These are phyloP conservation scores for Drosophila prosaltans DNA, from an alignment of 1,140 invertebrate species.

Conservation along the genomic window DNA sequence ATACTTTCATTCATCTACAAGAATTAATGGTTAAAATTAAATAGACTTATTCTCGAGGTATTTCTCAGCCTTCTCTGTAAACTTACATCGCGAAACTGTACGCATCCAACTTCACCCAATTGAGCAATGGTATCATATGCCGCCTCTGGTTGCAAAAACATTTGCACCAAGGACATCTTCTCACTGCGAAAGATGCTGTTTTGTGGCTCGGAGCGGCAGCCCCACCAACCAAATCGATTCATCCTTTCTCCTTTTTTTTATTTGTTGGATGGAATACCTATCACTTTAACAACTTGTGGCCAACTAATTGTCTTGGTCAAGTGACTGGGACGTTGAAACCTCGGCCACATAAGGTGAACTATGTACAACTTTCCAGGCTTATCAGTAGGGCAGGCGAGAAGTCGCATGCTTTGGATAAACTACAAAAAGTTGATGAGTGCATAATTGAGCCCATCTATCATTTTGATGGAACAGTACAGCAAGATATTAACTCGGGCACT, in stretches of 20 bases:
- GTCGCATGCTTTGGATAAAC: slow-evolving; percentile 59
- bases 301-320: slow-evolving; percentile 69
- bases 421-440: slow-evolving; percentile 32
- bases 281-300: slow-evolving; percentile 34
- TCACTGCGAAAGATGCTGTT: slow-evolving; percentile 93
- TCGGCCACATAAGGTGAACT: slow-evolving; percentile 21
- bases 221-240: slow-evolving; percentile 37
- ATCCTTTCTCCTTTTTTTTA: slow-evolving; percentile 18
- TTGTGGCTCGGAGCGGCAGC: slow-evolving; percentile 81
- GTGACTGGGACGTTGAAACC: slow-evolving; percentile 55
- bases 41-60: too few species aligned
- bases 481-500: not conserved
- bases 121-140: slow-evolving; percentile 94
- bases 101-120: slow-evolving; percentile 93
- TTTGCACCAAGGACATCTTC: slow-evolving; percentile 92
- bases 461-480: slow-evolving; percentile 45
- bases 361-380: slow-evolving; percentile 53
- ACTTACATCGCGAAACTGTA: slow-evolving; percentile 95
- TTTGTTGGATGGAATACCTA: slow-evolving; percentile 12
- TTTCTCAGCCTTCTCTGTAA: too few species aligned
- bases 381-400: slow-evolving; percentile 36
- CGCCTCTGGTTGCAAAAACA: slow-evolving; percentile 95
- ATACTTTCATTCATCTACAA: slow-evolving; percentile 89
- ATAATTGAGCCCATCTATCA: slow-evolving; percentile 60
- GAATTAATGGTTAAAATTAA: not conserved